Evolutionary conservation across 2,113 vertebrate species (phyloP).

Genomic region (Antennarius striatus): DNA sequence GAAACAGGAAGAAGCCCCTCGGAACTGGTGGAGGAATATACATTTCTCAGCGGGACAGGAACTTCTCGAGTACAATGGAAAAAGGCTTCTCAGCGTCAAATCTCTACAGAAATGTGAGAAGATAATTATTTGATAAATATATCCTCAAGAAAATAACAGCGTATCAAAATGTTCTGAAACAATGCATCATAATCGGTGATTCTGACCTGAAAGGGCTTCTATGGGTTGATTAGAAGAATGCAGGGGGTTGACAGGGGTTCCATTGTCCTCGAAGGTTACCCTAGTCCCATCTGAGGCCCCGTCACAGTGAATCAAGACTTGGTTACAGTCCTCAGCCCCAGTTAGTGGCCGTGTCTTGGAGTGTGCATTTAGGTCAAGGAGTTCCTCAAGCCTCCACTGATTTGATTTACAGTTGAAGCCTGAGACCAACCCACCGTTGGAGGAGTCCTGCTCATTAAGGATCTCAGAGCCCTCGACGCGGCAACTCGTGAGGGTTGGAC

Average conservation of each 20-base stretch:
- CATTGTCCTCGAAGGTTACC: slow-evolving; percentile 80
- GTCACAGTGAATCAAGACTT: slow-evolving; percentile 79
- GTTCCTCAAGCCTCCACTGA: slow-evolving; percentile 83
- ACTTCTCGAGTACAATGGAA: slow-evolving; percentile 79
- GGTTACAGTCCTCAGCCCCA: slow-evolving; percentile 72
- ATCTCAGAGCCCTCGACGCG: slow-evolving; percentile 69
- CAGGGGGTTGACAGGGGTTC: slow-evolving; percentile 75
- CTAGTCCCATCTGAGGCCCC: slow-evolving; percentile 74
- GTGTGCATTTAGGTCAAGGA: slow-evolving; percentile 82
- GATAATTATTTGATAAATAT: background rate
- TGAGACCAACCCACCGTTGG: slow-evolving; percentile 63
- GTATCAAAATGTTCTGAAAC: too few relatives aligned
- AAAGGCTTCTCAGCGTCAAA: slow-evolving; percentile 77
- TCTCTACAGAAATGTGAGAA: slow-evolving; percentile 74
- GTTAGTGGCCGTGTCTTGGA: slow-evolving; percentile 77
- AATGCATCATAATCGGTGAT: too few relatives aligned
- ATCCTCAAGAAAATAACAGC: too few relatives aligned
- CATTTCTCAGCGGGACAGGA: slow-evolving; percentile 74
- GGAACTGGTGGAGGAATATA: slow-evolving; percentile 67
- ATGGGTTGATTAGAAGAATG: slow-evolving; percentile 80
- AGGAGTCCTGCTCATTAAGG: slow-evolving; percentile 76
- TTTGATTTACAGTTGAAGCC: slow-evolving; percentile 81
- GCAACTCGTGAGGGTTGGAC: slow-evolving; percentile 70
- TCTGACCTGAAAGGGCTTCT: slow-evolving; percentile 84
- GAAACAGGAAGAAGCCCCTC: slow-evolving; percentile 61